Percentiles rank a stretch among this genome's conserved stretches.
Evolutionary conservation across 1,140 invertebrate species (phyloP).

Genomic region (Drosophila truncata): DNA sequence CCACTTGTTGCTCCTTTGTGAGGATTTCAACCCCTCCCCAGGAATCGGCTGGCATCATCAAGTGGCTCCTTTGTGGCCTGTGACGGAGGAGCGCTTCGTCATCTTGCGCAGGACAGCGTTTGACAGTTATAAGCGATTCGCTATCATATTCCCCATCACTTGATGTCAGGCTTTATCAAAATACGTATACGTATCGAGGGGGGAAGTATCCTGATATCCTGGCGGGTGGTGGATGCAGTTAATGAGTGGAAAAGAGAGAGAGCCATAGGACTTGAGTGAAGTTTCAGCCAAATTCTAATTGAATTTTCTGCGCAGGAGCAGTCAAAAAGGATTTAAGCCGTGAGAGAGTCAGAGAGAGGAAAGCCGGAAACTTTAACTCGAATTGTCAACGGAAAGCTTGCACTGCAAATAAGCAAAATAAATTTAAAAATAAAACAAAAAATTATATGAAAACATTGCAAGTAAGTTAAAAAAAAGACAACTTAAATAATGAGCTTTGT

Average conservation of each 20-base stretch:
- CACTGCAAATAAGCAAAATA: slow-evolving; percentile 28
- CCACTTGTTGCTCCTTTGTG: slow-evolving; percentile 49
- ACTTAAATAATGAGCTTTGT: too few species aligned
- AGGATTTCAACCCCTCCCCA: slow-evolving; percentile 15
- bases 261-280: slow-evolving; percentile 46
- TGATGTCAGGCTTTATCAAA: slow-evolving; percentile 52
- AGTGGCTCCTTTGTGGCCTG: slow-evolving; percentile 23
- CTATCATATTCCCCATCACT: slow-evolving; percentile 27
- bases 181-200: background rate
- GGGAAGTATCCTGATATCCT: background rate
- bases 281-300: slow-evolving; percentile 53
- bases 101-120: slow-evolving; percentile 41
- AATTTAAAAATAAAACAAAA: background rate
- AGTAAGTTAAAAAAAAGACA: background rate
- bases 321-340: slow-evolving; percentile 43
- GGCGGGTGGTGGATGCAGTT: background rate
- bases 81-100: slow-evolving; percentile 11
- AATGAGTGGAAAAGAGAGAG: slow-evolving; percentile 40
- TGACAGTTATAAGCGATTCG: slow-evolving; percentile 57
- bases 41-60: slow-evolving; percentile 25
- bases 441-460: too few species aligned
- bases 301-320: slow-evolving; percentile 76
- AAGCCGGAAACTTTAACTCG: slow-evolving; percentile 31
- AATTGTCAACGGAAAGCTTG: slow-evolving; percentile 50
- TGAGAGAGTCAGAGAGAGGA: slow-evolving; percentile 14